Evolutionary conservation across 2,888 invertebrate genomes (phyloP), one percentile per base, ranked within the genome.

Genomic region (Pterobdella sp.): DNA sequence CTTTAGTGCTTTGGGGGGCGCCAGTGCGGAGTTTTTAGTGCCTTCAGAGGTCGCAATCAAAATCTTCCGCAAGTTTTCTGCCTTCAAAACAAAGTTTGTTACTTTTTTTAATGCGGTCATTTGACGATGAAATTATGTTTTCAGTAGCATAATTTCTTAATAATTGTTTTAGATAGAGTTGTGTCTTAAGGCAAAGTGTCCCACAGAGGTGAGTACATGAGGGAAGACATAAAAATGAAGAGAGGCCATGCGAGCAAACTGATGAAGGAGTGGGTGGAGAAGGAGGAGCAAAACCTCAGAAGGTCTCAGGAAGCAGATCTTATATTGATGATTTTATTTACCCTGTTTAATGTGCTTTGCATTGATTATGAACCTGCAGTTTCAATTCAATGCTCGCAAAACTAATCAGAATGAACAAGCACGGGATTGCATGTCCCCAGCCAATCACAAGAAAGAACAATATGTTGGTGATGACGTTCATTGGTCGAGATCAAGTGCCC

Each of bases 201-300:
- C 49, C 79, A 42, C 65, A 65, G 88, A 73, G 85, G 84, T 72
- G 85, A 86, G 76, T 88, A 88, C 79, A 86, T 88, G 35, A 83
- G 84, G 64, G 87, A 87, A 1, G 78, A 78, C 64, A 64, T 74
- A 22, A 84, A 88, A n/a, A 85, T 85, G 79, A 84, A 85, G 63
- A 86, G 85, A 77, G 84, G 84, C 77, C 87, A 87, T 79, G 86
- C 87, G 0, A 80, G 87, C 60, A 86, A 87, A 78, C 84, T 87
- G 68, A 85, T 88, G 77, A 84, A 85, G 77, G 81, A 87, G 73
- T 88, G 88, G 88, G 87, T 88, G 0, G 87, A 88, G 80, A 87
- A 88, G 79, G 88, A 88, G 80, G 84, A 85, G 79, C 84, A 86
- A 77, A 88, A 88, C 79, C 80, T 88, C 34, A 83, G 82, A 63